Base-by-base conservation (phyloP, 2,113 vertebrate genomes). In the Halichoeres trimaculatus region DNA sequence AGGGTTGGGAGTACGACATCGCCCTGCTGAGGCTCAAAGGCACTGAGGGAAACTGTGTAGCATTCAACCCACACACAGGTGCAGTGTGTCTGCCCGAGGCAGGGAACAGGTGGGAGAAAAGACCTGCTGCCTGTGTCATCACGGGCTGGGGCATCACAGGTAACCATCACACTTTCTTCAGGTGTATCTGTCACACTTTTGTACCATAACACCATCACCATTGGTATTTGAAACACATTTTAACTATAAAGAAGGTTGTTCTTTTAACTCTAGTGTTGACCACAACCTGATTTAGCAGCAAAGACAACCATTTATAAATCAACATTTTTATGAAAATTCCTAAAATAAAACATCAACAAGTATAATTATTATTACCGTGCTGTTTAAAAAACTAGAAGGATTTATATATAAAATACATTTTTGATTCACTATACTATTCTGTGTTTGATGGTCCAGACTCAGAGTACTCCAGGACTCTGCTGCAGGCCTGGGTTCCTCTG, bases 101-200 rank as follows among this genome's bases (percentile, higher is more conserved):
- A 1, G 76, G 82, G 5, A 73, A 40, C 68, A 90, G 22, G 76
- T 50, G 56, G 80, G 79, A 83, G 69, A 93, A 86, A 74, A 90
- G 89, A 35, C 92, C 91, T 3, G 70, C 88, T 1, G 90, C 93
- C 43, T 97, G 96, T 61, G 86, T 96, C 69, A 96, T 97, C 78
- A 96, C 96, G 0, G 96, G 95, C 68, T 97, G 96, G 96, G 95
- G 96, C 53, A 91, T 95, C 78, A 96, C 96, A 90, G 96, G 96
- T 97, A 75, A 22, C 8, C 1, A 14, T 17, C 22, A 30, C 47
- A 50, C 45, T 19, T n/a, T 16, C 19, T n/a, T 40, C 38, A 5
- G 8, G 9, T 17, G 45, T 48, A n/a, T n/a, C 7, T 48, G n/a
- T 20, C 45, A 48, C 19, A 48, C 17, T 19, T 48, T 20, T 2